phyloP scores from a whole-genome alignment of 2,113 vertebrate species.

The Gopherus evgoodei region DNA sequence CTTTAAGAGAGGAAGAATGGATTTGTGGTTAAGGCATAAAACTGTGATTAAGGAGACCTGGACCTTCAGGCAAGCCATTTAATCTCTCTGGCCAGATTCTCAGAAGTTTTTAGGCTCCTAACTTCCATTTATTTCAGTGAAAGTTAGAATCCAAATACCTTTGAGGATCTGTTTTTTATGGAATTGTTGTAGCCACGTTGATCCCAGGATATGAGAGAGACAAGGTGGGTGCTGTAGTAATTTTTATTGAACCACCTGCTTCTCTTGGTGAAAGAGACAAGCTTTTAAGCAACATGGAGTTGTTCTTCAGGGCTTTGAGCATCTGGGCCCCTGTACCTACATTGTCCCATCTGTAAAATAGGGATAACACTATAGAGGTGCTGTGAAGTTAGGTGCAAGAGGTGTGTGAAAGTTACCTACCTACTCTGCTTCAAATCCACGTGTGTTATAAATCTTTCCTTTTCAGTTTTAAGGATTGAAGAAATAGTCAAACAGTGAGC shows the following conservation, averaged over 20 bases:
- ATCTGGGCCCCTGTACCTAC: accelerated
- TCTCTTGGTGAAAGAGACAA: background rate
- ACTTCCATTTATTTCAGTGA: background rate
- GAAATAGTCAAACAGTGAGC: background rate
- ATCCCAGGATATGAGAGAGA: background rate
- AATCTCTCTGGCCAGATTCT: background rate
- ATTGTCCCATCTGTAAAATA: background rate
- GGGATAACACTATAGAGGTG: accelerated
- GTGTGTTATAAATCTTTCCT: accelerated
- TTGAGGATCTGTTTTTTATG: background rate
- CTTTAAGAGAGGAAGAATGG: background rate
- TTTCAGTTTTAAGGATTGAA: conserved; percentile 32
- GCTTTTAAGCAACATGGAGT: background rate
- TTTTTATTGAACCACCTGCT: background rate
- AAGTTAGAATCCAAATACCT: background rate
- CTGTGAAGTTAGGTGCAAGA: background rate
- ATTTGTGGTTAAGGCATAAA: background rate
- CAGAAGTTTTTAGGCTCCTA: background rate
- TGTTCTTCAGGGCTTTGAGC: background rate
- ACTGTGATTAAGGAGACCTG: accelerated
- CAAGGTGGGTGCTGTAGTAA: background rate
- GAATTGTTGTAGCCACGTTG: background rate
- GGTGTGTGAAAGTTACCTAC: background rate
- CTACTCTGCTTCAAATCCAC: background rate
- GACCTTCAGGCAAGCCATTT: accelerated